Base-by-base conservation (phyloP, 2,113 vertebrate species). In the Nanorana parkeri region DNA sequence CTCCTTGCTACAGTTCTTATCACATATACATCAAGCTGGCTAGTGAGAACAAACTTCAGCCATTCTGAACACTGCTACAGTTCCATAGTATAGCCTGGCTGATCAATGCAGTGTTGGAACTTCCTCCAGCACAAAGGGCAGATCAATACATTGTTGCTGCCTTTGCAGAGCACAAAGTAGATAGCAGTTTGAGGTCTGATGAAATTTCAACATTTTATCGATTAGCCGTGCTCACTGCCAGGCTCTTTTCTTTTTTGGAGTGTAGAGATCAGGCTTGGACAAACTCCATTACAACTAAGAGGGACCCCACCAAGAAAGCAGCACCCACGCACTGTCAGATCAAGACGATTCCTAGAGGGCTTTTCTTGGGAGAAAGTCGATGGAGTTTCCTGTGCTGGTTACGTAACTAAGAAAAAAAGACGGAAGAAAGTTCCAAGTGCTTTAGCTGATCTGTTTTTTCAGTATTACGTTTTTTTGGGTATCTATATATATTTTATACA, bases 81-180 rank as follows among this genome's bases (percentile, higher is more conserved):
- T 68, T 36, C 36, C 77, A 61, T 36, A 23, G 28, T 20, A 6
- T 55, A 72, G 36, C 32, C 51, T 72, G 56, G 24, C 78, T 69
- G 47, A 80, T 80, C 78, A 68, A 80, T 72, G 78, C 36, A 61
- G 19, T 80, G 68, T 80, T 80, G 66, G 6, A 60, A 72, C 68
- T 71, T 80, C 67, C 67, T 72, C 29, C 3, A 69, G 68, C 68
- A 60, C 41, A 29, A 51, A 72, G 55, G 24, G 56, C 36, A 21
- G 58, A 80, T 80, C 67, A 54, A 80, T 80, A 80, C 19, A 64
- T 28, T 63, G 67, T 72, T 80, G 55, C 55, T 71, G 56, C 23
- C 68, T 61, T 68, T 71, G 56, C 68, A n/a, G 32, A 29, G 58
- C 10, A 52, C 66, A 80, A 17, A 69, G 58, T 20, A 63, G 54